phyloP scores from a whole-genome alignment of 2,797 vertebrate genomes.

The Sebastes aleutianus region DNA sequence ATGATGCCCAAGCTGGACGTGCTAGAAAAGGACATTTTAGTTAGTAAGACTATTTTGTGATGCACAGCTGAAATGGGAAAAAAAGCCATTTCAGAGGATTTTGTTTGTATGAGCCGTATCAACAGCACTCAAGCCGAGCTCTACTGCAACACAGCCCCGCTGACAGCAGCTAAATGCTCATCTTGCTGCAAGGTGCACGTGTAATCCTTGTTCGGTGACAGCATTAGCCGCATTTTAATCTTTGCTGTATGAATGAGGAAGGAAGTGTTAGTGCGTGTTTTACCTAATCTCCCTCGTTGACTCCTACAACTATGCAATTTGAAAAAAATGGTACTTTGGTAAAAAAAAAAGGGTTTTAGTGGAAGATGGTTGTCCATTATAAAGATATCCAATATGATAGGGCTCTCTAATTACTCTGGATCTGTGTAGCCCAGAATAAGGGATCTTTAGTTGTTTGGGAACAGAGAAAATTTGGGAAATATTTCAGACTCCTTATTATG shows the following conservation, averaged over 20 bases:
- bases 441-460: background rate
- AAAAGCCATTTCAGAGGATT: constrained; percentile 13
- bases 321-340: background rate
- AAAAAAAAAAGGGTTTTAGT: background rate
- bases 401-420: background rate
- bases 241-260: constrained; percentile 37
- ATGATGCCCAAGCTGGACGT: background rate
- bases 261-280: constrained; percentile 9
- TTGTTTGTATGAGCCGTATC: constrained; percentile 24
- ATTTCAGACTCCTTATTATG: background rate
- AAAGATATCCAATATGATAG: background rate
- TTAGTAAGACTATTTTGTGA: background rate
- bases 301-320: constrained; percentile 1
- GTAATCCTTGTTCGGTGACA: constrained; percentile 55
- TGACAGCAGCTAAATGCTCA: constrained; percentile 46
- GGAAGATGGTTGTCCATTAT: background rate
- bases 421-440: background rate
- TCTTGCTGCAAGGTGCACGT: constrained; percentile 57
- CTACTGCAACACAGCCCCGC: constrained; percentile 4
- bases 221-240: constrained; percentile 59
- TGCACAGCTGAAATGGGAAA: constrained; percentile 9
- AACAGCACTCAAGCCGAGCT: constrained; percentile 37
- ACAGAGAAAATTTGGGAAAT: background rate
- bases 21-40: background rate
- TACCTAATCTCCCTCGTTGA: constrained; percentile 31